Conservation (phyloP, 2,888 invertebrate genomes). For the Yponomeuta evonymella region DNA sequence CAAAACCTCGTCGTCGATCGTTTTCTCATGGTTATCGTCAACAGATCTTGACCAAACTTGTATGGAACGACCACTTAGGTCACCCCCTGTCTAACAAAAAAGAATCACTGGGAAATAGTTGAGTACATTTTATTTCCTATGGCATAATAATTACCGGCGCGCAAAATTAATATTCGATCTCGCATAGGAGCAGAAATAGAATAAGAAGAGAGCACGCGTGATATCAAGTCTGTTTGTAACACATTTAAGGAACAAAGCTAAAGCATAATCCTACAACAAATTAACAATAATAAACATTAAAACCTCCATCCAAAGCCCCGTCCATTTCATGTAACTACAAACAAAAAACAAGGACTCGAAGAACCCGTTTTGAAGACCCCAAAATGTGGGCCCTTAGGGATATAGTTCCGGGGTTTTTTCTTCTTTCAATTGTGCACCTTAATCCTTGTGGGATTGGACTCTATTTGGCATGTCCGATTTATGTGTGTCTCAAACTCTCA, state of each 20-base stretch:
- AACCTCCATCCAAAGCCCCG: neutral
- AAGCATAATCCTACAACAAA: neutral
- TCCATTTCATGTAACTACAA: conserved; percentile 7
- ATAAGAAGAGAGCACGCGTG: too few species aligned
- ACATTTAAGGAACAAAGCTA: neutral
- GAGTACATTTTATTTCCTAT: too few species aligned
- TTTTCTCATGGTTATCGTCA: too few species aligned
- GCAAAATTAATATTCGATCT: too few species aligned
- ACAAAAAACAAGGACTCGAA: neutral
- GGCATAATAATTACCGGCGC: too few species aligned
- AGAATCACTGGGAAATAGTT: too few species aligned
- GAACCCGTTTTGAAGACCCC: conserved; percentile 2
- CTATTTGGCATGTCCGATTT: neutral
- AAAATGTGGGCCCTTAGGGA: neutral
- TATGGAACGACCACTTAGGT: too few species aligned
- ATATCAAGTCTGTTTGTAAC: too few species aligned
- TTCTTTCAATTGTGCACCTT: neutral
- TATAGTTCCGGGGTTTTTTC: conserved; percentile 1
- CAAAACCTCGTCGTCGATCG: too few species aligned
- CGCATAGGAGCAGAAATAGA: too few species aligned
- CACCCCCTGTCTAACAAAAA: too few species aligned
- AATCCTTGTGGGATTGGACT: neutral
- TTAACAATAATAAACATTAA: conserved; percentile 4
- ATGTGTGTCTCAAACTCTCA: neutral
- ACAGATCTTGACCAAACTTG: too few species aligned